Conservation (phyloP, 2,113 vertebrate species). For the Petrocephalus zakoni region DNA sequence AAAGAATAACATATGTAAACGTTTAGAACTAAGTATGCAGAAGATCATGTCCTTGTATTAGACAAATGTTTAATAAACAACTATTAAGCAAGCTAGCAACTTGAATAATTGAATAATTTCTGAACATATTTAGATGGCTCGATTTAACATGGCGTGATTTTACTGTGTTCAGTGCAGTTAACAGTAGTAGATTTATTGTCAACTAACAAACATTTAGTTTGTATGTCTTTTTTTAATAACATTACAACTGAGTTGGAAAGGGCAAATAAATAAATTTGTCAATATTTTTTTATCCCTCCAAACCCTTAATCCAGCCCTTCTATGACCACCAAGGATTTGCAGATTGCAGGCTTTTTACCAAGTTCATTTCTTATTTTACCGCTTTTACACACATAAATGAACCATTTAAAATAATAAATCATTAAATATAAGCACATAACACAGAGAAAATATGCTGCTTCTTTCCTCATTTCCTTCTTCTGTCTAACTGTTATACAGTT, state of each 20-base stretch:
- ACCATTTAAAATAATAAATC: slow-evolving; percentile 74
- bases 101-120: neutral
- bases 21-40: neutral
- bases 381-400: slow-evolving; percentile 74
- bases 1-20: neutral
- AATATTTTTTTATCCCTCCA: neutral
- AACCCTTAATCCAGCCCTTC: slow-evolving; percentile 36
- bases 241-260: neutral
- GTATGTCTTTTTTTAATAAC: neutral
- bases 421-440: slow-evolving; percentile 71
- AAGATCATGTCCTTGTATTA: neutral
- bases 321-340: slow-evolving; percentile 74
- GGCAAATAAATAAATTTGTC: neutral
- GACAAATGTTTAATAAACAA: neutral
- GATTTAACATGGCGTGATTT: neutral
- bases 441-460: slow-evolving; percentile 59
- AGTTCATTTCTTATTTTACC: slow-evolving; percentile 69
- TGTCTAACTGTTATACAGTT: slow-evolving; percentile 68
- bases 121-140: neutral
- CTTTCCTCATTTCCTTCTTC: slow-evolving; percentile 60
- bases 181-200: slow-evolving; percentile 50
- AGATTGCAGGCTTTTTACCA: slow-evolving; percentile 73
- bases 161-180: neutral
- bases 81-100: neutral
- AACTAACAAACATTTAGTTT: slow-evolving; percentile 48